Base-by-base conservation (phyloP, 2,797 vertebrate species). In the Peromyscus attwateri region DNA sequence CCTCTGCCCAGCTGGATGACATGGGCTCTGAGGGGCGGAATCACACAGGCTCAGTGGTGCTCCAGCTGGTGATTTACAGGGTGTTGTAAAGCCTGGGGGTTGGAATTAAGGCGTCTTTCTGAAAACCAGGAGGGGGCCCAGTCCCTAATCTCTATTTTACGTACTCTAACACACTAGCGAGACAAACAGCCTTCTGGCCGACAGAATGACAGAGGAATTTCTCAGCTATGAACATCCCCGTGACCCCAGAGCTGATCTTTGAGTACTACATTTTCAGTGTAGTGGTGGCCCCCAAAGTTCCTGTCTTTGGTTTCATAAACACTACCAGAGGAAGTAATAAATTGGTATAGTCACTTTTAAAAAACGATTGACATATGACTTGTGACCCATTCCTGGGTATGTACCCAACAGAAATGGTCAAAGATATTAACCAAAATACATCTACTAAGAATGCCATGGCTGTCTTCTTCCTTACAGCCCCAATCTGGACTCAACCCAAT, bases 111-210 rank as follows among this genome's bases (percentile, higher is more conserved):
- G 46, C 6, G n/a, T 2, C 80, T 73, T 27, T n/a, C 55, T 19
- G 21, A 16, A 34, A 82, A n/a, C n/a, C 37, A 12, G 43, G 27
- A 10, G 27, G 6, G 49, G 49, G 43, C 17, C 43, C 6, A 9
- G 10, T 57, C 13, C 21, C 13, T 64, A 27, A 17, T 0, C 1
- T 34, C 3, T 27, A 29, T 62, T 17, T 31, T 40, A 2, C 0
- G 3, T 11, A 27, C 70, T 55, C 31, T 17, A 64, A 49, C 46
- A 29, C 8, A 68, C 29, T 16, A 21, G 49, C 90, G 40, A 62
- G 31, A 37, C 0, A 46, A 19, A 73, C 16, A 62, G 23, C 29
- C 17, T 75, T n/a, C 73, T 21, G 14, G 43, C 29, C 71, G 85
- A 29, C 75, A 57, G 12, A 11, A 6, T 17, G 16, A 43, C 70